These are phyloP conservation scores for Ceratina calcarata DNA, from an alignment of 1,140 invertebrate genomes.

Conservation along the genomic window DNA sequence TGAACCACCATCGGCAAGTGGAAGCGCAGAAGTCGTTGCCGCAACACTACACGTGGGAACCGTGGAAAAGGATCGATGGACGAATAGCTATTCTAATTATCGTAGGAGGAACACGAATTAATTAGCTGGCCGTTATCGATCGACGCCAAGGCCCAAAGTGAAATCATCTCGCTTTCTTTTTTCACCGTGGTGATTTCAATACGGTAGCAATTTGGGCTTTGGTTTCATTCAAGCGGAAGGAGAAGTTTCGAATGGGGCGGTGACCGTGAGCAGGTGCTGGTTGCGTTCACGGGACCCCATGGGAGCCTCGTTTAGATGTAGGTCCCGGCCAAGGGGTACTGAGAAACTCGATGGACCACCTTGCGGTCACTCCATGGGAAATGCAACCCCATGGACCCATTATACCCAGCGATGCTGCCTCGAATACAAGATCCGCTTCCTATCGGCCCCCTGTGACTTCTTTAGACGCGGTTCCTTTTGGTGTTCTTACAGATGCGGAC, in stretches of 20 bases:
- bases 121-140: conserved; percentile 63
- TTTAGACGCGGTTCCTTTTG: conserved; percentile 33
- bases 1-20: neutral
- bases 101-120: conserved; percentile 64
- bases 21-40: conserved; percentile 7
- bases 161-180: conserved; percentile 40
- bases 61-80: conserved; percentile 62
- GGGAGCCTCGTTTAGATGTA: conserved; percentile 58
- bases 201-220: conserved; percentile 9
- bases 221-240: conserved; percentile 10
- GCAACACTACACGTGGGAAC: conserved; percentile 64
- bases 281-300: conserved; percentile 59
- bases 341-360: conserved; percentile 67
- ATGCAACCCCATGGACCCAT: conserved; percentile 64
- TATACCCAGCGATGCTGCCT: conserved; percentile 45
- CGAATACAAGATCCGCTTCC: conserved; percentile 48
- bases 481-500: neutral
- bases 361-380: conserved; percentile 70
- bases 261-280: conserved; percentile 62
- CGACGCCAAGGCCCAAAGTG: conserved; percentile 30
- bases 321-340: conserved; percentile 59
- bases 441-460: conserved; percentile 34
- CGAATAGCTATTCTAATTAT: conserved; percentile 62
- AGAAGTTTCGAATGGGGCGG: conserved; percentile 51
- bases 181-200: neutral